Evolutionary conservation across 2,113 vertebrate genomes (phyloP), one percentile per base, ranked within the genome.

Genomic region (Psophia crepitans): DNA sequence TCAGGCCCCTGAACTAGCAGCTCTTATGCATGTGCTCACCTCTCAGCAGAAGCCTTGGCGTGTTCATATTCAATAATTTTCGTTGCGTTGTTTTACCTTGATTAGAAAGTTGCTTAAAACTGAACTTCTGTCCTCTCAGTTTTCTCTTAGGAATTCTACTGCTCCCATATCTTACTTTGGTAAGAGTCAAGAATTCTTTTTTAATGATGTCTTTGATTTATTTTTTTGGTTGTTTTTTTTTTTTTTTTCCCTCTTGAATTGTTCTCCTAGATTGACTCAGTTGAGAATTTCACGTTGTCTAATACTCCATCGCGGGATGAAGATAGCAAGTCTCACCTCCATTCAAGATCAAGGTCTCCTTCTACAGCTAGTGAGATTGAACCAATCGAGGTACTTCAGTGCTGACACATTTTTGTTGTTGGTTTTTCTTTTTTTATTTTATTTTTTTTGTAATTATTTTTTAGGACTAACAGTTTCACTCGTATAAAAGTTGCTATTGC

Each of bases 361-460:
- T 99, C 99, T 95, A 99, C 98, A 90, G 98, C 99, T 88, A 99
- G 99, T 82, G 99, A 99, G 91, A 97, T 99, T 97, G 99, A 99
- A 96, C 98, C 99, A 19, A 98, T 99, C 13, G 99, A 99, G 99
- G 99, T 99, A 97, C 97, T 93, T 83, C 23, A 51, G 33, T 35
- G 13, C 66, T 93, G 63, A 93, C 23, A 53, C 48, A 41, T 68
- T 23, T 20, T 39, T 26, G 26, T 24, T 49, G 48, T 49, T 56
- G 27, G n/a, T 33, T 2, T 2, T 13, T 41, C 41, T 41, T 41
- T 41, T 41, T 51, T 51, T 51, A 13, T 27, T 51, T 51, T 26
- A 8, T 10, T 17, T 35, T 51, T 73, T 26, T 12, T 28, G n/a
- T n/a, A n/a, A n/a, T n/a, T n/a, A n/a, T 48, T 51, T 73, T 53